Base-by-base conservation (phyloP, 1,140 invertebrate genomes). In the Lasioglossum baleicum region DNA sequence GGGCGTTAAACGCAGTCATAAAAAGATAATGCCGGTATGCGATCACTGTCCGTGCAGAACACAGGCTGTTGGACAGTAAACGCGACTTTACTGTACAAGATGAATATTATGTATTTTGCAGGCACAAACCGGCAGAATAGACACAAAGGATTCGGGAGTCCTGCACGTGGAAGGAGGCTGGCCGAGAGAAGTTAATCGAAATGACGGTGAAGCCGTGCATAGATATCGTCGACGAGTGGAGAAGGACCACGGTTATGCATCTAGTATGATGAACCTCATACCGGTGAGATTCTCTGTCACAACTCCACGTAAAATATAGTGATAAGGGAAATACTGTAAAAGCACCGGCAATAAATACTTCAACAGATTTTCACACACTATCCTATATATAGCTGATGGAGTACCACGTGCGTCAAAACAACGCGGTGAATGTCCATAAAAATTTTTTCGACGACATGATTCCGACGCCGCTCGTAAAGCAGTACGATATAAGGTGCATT, bases 91-190 rank as follows among this genome's bases (percentile, higher is more conserved):
- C 26, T 26, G 26, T 26, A 26, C 51, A 53, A 53, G 13, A 0
- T 10, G 15, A 53, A 5, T 17, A 20, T 53, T 53, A 1, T n/a
- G n/a, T n/a, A n/a, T 15, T 51, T 51, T 13, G 58, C 68, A 93
- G 89, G 91, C 94, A 20, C 96, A 96, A 90, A 96, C 96, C 26
- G 26, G 26, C 26, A 26, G 26, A 26, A 26, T 26, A 31, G 93
- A 94, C 60, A 91, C 95, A 84, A 96, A 95, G 63, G 95, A 94
- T 84, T 94, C 94, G 7, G 96, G 97, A 0, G 96, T 98, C 83
- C 96, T 96, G 85, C 98, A 99, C 88, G 95, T 95, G 11, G 98
- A 99, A 93, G 98, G 98, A 42, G 98, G 98, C 7, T 99, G 98
- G 98, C 98, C 98, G 0, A 98, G 97, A 93, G 98, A 99, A 89